phyloP scores from a whole-genome alignment of 23 tunicate species.

The Trididemnum nubilum region DNA sequence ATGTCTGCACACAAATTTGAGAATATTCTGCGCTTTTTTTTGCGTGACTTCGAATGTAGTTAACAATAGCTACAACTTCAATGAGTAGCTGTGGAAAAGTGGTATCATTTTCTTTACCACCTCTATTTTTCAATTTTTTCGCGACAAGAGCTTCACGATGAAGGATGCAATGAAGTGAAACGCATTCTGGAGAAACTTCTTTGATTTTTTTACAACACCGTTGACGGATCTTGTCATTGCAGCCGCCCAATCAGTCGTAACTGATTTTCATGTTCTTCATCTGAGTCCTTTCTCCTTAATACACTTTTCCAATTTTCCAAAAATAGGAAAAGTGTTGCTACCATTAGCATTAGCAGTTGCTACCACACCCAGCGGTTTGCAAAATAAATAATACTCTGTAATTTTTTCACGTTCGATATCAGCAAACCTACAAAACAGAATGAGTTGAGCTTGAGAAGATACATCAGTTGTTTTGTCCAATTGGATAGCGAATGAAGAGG shows the following conservation, averaged over 20 bases:
- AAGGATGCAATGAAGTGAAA: too few species aligned
- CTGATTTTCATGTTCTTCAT: slow-evolving; percentile 16
- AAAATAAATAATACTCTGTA: slow-evolving; percentile 5
- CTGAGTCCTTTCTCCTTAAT: slow-evolving; percentile 27
- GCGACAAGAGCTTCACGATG: too few species aligned
- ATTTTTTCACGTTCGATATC: too few species aligned
- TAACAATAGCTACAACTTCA: too few species aligned
- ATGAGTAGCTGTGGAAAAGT: slow-evolving; percentile 18
- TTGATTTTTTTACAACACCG: too few species aligned
- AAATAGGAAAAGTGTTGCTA: too few species aligned
- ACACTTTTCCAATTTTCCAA: slow-evolving; percentile 6
- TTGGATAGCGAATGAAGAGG: neutral
- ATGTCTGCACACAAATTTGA: slow-evolving; percentile 12
- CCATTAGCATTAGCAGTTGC: slow-evolving; percentile 13
- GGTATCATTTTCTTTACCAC: slow-evolving; percentile 15
- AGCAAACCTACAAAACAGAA: slow-evolving; percentile 14
- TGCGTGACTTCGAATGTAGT: too few species aligned
- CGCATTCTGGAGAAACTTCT: too few species aligned
- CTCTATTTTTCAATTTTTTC: too few species aligned
- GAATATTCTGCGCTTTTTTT: slow-evolving; percentile 30
- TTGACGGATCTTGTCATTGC: too few species aligned
- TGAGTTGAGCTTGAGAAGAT: slow-evolving; percentile 25
- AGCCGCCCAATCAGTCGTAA: slow-evolving; percentile 18
- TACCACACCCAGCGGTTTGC: slow-evolving; percentile 25
- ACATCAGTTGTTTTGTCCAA: too few species aligned